Percentiles rank a stretch among this genome's conserved stretches.
phyloP scores from a whole-genome alignment of 2,113 vertebrate genomes.

The Noturus placidus region DNA sequence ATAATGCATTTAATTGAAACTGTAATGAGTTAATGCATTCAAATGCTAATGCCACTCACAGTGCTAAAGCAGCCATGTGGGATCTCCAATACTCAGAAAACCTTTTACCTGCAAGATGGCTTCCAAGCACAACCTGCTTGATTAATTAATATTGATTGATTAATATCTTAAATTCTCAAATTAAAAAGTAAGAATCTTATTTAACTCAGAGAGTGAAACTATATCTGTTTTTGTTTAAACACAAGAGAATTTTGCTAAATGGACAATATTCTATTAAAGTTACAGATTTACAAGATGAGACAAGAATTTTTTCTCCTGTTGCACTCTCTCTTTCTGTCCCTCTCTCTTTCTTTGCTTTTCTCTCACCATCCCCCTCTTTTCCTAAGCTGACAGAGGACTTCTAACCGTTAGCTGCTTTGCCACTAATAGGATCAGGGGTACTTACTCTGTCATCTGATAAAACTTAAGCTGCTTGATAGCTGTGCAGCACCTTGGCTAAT shows the following conservation, averaged over 20 bases:
- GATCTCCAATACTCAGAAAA: not conserved
- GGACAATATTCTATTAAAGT: not conserved
- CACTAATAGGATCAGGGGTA: conserved; percentile 86
- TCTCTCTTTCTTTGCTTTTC: conserved; percentile 33
- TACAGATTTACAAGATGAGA: not conserved
- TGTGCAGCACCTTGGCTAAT: conserved; percentile 83
- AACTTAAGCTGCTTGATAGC: conserved; percentile 83
- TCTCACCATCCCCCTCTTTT: conserved; percentile 48
- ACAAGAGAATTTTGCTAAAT: not conserved
- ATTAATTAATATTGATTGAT: not conserved
- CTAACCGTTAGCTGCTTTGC: conserved; percentile 83
- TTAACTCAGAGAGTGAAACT: not conserved
- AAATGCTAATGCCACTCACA: not conserved
- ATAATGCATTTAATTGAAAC: not conserved
- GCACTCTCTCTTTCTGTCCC: not conserved
- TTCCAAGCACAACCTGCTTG: not conserved
- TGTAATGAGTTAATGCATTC: not conserved
- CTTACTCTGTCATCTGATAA: conserved; percentile 88
- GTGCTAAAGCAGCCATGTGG: not conserved
- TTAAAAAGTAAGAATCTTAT: not conserved
- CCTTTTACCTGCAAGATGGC: not conserved
- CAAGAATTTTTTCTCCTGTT: not conserved
- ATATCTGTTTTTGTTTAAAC: not conserved
- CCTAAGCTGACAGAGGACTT: conserved; percentile 85
- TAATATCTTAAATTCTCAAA: not conserved